phyloP scores from a whole-genome alignment of 2,797 vertebrate genomes.

The Hoplostethus mediterraneus region DNA sequence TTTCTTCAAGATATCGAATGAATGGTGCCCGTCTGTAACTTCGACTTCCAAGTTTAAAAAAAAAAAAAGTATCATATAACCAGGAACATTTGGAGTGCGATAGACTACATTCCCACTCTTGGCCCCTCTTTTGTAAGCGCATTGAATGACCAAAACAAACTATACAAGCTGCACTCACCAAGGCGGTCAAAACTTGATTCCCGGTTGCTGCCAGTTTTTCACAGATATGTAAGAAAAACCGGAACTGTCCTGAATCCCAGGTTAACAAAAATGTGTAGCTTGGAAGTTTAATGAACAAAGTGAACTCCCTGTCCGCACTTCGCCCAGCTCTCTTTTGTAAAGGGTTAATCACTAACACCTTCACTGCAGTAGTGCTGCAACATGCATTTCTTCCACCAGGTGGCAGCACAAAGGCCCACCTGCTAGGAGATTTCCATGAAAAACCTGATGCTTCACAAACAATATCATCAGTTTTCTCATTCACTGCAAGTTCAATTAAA shows the following conservation, averaged over 20 bases:
- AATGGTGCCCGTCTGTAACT: background rate
- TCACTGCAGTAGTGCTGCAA: conserved; percentile 46
- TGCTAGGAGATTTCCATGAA: conserved; percentile 40
- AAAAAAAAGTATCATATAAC: conserved; percentile 7
- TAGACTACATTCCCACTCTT: background rate
- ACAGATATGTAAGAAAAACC: conserved; percentile 29
- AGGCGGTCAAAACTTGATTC: conserved; percentile 7
- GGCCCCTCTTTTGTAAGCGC: background rate
- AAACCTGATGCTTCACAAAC: conserved; percentile 16
- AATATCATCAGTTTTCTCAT: background rate
- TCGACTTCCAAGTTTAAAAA: background rate
- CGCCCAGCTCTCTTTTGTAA: conserved; percentile 58
- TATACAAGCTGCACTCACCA: conserved; percentile 56
- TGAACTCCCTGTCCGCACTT: conserved; percentile 45
- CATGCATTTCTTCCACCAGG: conserved; percentile 76
- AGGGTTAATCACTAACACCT: conserved; percentile 80
- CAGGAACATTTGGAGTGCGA: conserved; percentile 1
- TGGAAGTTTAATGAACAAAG: conserved; percentile 19
- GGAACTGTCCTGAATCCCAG: conserved; percentile 23
- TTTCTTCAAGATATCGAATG: conserved; percentile 24
- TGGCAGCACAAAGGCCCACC: conserved; percentile 29
- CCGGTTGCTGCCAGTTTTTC: conserved; percentile 7
- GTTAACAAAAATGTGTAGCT: background rate
- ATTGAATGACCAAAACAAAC: background rate
- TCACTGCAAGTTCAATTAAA: background rate